Conservation (phyloP, 2,888 invertebrate genomes). For the Penaeus monodon region DNA sequence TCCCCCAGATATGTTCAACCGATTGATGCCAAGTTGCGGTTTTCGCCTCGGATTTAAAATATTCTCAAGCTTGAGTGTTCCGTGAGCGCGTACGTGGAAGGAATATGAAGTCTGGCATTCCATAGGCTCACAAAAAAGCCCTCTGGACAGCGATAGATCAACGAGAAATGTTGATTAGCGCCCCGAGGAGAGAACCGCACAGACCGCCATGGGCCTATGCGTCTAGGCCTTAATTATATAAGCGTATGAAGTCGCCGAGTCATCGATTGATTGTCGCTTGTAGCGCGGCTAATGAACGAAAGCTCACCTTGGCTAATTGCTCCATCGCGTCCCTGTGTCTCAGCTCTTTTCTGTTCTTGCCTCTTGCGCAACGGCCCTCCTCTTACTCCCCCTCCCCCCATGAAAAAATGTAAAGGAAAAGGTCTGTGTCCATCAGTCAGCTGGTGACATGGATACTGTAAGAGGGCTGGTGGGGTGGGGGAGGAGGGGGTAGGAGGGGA, state of each 20-base stretch:
- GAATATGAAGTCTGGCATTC: not conserved
- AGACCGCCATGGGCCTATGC: conserved; percentile 19
- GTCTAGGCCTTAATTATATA: conserved; percentile 48
- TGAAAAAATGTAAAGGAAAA: too few species aligned
- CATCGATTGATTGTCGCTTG: too few species aligned
- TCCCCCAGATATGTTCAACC: conserved; percentile 29
- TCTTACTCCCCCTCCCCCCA: too few species aligned
- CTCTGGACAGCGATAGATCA: not conserved
- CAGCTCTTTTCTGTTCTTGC: too few species aligned
- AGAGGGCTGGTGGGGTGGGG: too few species aligned
- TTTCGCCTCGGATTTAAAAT: conserved; percentile 27
- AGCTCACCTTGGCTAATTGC: too few species aligned
- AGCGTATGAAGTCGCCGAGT: conserved; percentile 28
- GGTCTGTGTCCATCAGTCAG: too few species aligned
- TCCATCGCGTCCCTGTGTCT: too few species aligned
- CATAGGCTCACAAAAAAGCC: not conserved
- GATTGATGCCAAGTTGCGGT: conserved; percentile 37
- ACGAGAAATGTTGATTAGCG: conserved; percentile 10
- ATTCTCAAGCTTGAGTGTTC: not conserved
- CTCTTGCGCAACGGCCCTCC: too few species aligned
- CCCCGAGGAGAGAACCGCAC: not conserved
- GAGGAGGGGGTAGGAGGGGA: too few species aligned
- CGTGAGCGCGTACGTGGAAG: not conserved
- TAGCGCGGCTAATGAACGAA: too few species aligned
- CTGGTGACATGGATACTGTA: too few species aligned